Evolutionary conservation across 2,888 invertebrate species (phyloP).

Genomic region (Acheta domesticus): DNA sequence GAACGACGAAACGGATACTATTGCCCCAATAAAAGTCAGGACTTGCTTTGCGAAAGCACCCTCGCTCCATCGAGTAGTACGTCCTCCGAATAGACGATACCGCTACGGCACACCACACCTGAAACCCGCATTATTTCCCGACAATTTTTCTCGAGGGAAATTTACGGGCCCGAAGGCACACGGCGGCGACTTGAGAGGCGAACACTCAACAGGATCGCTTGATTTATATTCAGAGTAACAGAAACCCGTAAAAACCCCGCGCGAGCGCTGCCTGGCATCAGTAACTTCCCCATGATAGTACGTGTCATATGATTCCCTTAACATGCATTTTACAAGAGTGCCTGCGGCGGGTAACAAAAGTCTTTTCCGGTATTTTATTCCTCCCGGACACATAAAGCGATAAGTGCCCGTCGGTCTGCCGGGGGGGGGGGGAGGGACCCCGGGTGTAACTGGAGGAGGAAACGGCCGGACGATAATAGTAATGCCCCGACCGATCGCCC

Average conservation of each 20-base stretch:
- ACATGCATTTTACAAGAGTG: conserved; percentile 18
- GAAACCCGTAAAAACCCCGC: neutral
- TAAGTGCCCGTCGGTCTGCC: neutral
- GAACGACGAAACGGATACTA: too few species aligned
- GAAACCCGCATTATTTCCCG: too few species aligned
- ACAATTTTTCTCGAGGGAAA: too few species aligned
- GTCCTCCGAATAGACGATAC: too few species aligned
- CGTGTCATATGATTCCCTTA: conserved; percentile 18
- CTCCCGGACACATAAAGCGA: conserved; percentile 18
- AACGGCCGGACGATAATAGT: conserved; percentile 18
- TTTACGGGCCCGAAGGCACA: too few species aligned
- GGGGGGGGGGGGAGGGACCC: too few species aligned
- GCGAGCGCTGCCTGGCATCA: neutral
- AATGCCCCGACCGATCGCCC: conserved; percentile 7
- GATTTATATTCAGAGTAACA: neutral
- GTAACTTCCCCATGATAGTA: neutral
- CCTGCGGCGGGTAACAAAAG: conserved; percentile 18
- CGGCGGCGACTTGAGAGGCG: neutral
- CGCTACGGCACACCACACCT: too few species aligned
- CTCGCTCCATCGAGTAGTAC: too few species aligned
- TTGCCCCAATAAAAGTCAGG: too few species aligned
- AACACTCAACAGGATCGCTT: neutral
- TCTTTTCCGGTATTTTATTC: conserved; percentile 7
- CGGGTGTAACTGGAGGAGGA: neutral
- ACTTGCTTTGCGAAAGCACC: too few species aligned